Evolutionary conservation across 2,113 vertebrate species (phyloP), one percentile per base, ranked within the genome.

Genomic region (Petromus typicus): DNA sequence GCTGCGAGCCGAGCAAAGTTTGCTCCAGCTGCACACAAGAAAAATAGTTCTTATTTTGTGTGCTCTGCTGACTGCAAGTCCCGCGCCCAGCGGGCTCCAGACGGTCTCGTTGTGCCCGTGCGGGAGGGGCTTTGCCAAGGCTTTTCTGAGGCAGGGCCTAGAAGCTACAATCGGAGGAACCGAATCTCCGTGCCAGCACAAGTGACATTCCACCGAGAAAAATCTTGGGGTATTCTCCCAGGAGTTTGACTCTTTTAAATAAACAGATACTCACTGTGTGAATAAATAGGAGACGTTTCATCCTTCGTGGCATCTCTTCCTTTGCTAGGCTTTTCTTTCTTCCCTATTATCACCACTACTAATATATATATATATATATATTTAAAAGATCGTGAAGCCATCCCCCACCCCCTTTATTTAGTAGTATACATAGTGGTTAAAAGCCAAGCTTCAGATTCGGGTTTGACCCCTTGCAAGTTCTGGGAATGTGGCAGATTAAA

Each of bases 31-130:
- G 96, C 86, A 12, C 10, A 30, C 57, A 10, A 71, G 73, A 67
- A n/a, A 88, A 96, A 93, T 83, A 95, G 89, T 84, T 84, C 91
- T 83, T 51, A 20, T 91, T 95, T 89, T 96, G 91, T 97, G 86
- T 43, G 54, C 85, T 22, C 1, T 2, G 45, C 59, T 57, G 75
- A 93, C 78, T 30, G 20, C 79, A n/a, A 30, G 75, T 83, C 86
- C 81, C 81, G 88, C 56, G 40, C n/a, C 4, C 2, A 66, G 83
- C n/a, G 32, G 22, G 48, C 75, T 67, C 34, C 48, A 67, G 84
- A 59, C 80, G 3, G 48, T 56, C 13, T 43, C 73, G n/a, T 54
- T 90, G 88, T 87, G 51, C 51, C 8, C 43, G n/a, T 18, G 82
- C 78, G 85, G 92, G 57, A 87, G 82, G 56, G 54, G 12, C 83